Conservation (phyloP, 2,888 invertebrate species). For the Trilocha varians region DNA sequence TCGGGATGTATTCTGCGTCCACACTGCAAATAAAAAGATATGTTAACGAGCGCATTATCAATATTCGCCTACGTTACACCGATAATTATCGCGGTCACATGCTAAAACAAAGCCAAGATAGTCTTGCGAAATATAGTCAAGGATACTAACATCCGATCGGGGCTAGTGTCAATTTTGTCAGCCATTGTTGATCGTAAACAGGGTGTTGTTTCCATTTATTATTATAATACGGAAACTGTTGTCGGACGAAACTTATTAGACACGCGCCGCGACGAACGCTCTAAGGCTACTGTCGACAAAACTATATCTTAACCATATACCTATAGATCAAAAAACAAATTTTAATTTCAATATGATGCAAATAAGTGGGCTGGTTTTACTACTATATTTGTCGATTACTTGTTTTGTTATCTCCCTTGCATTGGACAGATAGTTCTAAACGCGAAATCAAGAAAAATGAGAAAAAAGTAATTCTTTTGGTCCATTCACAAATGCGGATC, state of each 20-base stretch:
- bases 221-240: conserved; percentile 34
- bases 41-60: not conserved
- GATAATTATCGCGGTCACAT: not conserved
- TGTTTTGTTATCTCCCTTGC: no score
- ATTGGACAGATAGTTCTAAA: no score
- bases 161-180: conserved; percentile 27
- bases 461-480: no score
- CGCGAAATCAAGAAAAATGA: no score
- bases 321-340: no score
- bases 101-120: not conserved
- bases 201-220: conserved; percentile 47
- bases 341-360: no score
- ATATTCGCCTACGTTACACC: not conserved
- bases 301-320: no score
- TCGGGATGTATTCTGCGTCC: conserved; percentile 53
- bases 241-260: conserved; percentile 22
- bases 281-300: conserved; percentile 20
- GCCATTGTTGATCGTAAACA: conserved; percentile 31
- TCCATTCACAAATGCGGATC: no score
- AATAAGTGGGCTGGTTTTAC: no score
- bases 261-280: conserved; percentile 24
- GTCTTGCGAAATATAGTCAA: no score
- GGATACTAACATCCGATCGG: conserved; percentile 23
- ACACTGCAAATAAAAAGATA: conserved; percentile 44
- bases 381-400: no score